Evolutionary conservation across 2,113 vertebrate genomes (phyloP).

Genomic region (Trematomus loennbergii): DNA sequence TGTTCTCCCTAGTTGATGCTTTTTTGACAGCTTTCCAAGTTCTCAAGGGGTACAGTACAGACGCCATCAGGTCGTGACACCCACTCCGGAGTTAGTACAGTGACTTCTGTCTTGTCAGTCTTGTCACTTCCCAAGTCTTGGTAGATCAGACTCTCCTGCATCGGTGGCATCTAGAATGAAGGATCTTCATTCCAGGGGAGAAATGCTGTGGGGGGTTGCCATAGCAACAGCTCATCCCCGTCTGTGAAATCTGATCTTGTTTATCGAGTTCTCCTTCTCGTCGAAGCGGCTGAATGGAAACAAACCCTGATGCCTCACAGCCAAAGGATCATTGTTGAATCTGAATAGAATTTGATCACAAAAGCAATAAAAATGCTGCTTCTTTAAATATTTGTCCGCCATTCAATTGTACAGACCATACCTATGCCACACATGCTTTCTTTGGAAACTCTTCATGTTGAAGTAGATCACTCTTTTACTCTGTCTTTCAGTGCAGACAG

Average conservation of each 20-base stretch:
- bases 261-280: slow-evolving; percentile 67
- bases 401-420: slow-evolving; percentile 27
- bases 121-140: slow-evolving; percentile 47
- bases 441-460: slow-evolving; percentile 27
- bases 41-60: slow-evolving; percentile 15
- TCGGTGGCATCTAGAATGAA: slow-evolving; percentile 36
- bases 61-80: slow-evolving; percentile 43
- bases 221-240: slow-evolving; percentile 72
- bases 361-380: slow-evolving; percentile 6
- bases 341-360: slow-evolving; percentile 50
- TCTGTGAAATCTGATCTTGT: slow-evolving; percentile 76
- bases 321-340: slow-evolving; percentile 36
- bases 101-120: slow-evolving; percentile 42
- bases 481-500: slow-evolving; percentile 36
- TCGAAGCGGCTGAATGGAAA: slow-evolving; percentile 65
- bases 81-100: slow-evolving; percentile 32
- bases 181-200: slow-evolving; percentile 8
- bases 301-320: slow-evolving; percentile 32
- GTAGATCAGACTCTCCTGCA: slow-evolving; percentile 46
- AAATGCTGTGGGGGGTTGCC: slow-evolving; percentile 57
- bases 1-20: neutral
- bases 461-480: slow-evolving; percentile 53
- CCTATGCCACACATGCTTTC: slow-evolving; percentile 33
- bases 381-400: slow-evolving; percentile 38
- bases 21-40: slow-evolving; percentile 3